Evolutionary conservation across 2,888 invertebrate species (phyloP).

Genomic region (Piscicola geometra): DNA sequence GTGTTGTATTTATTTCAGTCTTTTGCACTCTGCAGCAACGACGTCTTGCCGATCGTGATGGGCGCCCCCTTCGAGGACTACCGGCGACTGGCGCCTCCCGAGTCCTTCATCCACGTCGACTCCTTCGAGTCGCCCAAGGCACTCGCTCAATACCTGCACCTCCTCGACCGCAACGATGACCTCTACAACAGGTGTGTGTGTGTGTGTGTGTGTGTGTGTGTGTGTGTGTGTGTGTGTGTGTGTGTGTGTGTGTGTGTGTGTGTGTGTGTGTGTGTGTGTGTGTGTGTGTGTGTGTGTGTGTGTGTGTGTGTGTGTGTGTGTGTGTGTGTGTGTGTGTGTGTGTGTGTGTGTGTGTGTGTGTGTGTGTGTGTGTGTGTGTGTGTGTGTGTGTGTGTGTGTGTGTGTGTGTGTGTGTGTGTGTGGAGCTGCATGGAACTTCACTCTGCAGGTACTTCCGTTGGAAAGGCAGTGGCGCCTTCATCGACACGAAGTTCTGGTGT

Average conservation of each 20-base stretch:
- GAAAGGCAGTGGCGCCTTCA: constrained; percentile 90
- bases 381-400: constrained; percentile 16
- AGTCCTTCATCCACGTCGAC: constrained; percentile 90
- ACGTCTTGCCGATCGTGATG: constrained; percentile 43
- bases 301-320: constrained; percentile 19
- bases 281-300: constrained; percentile 19
- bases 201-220: constrained; percentile 1
- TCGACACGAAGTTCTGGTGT: constrained; percentile 92
- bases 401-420: constrained; percentile 19
- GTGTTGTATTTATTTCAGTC: constrained; percentile 2
- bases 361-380: constrained; percentile 19
- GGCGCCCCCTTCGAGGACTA: constrained; percentile 42
- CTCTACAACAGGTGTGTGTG: constrained; percentile 71
- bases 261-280: constrained; percentile 19
- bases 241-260: constrained; percentile 19
- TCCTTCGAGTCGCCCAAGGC: constrained; percentile 83
- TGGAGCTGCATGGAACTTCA: too few relatives aligned
- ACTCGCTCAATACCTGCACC: constrained; percentile 77
- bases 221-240: constrained; percentile 19
- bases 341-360: constrained; percentile 19
- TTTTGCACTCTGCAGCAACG: constrained; percentile 33
- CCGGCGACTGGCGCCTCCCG: constrained; percentile 72
- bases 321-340: constrained; percentile 19
- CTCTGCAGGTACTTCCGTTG: constrained; percentile 71
- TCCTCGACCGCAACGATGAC: constrained; percentile 78